Base-by-base conservation (phyloP, 2,113 vertebrate species). In the Limnothrissa miodon region DNA sequence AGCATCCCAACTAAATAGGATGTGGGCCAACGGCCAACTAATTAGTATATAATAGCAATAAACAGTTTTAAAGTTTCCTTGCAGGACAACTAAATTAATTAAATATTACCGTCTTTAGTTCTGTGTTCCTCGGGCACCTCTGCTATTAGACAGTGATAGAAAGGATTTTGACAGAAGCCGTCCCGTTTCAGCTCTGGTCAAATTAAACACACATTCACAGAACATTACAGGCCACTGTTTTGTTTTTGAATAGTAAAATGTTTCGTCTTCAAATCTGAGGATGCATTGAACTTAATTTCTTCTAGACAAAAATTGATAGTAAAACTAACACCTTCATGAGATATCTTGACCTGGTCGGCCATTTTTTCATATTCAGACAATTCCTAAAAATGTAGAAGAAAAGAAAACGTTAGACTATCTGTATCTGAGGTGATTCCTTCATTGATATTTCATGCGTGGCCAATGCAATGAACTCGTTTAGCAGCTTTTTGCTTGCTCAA, bases 61-160 rank as follows among this genome's bases (percentile, higher is more conserved):
- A n/a, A n/a, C 21, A 17, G 48, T 21, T 53, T 17, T 53, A 19
- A 2, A 5, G 48, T 53, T 3, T 4, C 62, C 62, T 15, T 33
- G 9, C 29, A 70, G 29, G 29, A 11, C 29, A 33, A 56, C 4
- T 13, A 10, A 8, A 33, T 36, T 70, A n/a, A 29, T 36, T 83
- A n/a, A 78, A 11, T 48, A 59, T 88, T 89, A 95, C 94, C 94
- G 33, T 92, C 93, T 86, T 85, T 87, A 46, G 91, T 93, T 80
- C 45, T 89, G 44, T 90, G 81, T 56, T 92, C 90, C 1, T 94
- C 90, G 0, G 93, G 87, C 7, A 95, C 91, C 87, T 96, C 95
- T 4, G 94, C 95, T 39, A 96, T 80, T 0, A 95, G 87, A 78
- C 95, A 95, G 39, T 92, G 88, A 83, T 93, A 96, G 83, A 89